Percentiles rank a stretch among this genome's conserved stretches.
Evolutionary conservation across 1,140 invertebrate genomes (phyloP).

Genomic region (Brachionus sp.): DNA sequence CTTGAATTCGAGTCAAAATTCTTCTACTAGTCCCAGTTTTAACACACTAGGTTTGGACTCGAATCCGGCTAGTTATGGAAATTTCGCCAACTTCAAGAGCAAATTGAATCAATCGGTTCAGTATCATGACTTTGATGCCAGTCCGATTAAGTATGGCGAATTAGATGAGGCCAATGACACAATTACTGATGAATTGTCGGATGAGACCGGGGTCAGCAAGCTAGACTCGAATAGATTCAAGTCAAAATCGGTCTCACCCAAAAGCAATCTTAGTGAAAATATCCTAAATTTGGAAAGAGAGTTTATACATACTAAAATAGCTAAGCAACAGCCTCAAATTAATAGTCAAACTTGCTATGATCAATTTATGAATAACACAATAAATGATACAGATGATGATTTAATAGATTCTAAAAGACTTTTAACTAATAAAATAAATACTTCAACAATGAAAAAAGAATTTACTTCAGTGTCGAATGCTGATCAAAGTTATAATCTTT

Average conservation of each 20-base stretch:
- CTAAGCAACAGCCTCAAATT: neutral
- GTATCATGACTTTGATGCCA: slow-evolving; percentile 41
- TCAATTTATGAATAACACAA: slow-evolving; percentile 4
- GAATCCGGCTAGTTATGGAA: neutral
- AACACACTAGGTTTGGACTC: slow-evolving; percentile 23
- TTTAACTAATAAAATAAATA: neutral
- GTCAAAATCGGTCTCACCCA: neutral
- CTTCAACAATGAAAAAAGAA: neutral
- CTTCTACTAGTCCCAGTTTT: neutral
- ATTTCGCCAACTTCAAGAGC: neutral
- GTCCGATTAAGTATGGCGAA: slow-evolving; percentile 33
- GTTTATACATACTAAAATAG: slow-evolving; percentile 38
- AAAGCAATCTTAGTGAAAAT: neutral
- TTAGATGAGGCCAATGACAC: slow-evolving; percentile 31
- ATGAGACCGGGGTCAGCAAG: neutral
- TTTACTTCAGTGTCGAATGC: neutral
- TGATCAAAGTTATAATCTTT: neutral
- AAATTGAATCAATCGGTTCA: slow-evolving; percentile 24
- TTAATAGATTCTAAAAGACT: slow-evolving; percentile 6
- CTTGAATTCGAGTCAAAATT: neutral
- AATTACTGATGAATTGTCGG: slow-evolving; percentile 14
- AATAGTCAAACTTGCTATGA: neutral
- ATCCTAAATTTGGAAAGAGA: neutral
- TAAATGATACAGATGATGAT: slow-evolving; percentile 12
- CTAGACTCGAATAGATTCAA: neutral